Evolutionary conservation across 2,797 vertebrate species (phyloP), one percentile per base, ranked within the genome.

Genomic region (Enteromius anoplus): DNA sequence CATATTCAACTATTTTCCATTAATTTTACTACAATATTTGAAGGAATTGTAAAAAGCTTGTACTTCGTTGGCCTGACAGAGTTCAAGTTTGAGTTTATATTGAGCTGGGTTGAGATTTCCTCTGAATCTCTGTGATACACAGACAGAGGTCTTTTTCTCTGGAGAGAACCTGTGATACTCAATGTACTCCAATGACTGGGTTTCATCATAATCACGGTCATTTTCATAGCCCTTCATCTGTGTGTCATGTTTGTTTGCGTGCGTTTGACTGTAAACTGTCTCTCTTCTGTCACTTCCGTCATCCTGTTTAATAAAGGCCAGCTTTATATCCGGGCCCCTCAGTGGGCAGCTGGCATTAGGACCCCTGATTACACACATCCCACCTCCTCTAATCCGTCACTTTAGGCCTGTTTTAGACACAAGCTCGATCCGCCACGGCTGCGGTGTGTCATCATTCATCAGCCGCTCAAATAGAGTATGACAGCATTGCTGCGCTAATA

Each of bases 321-420:
- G 2, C 80, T 89, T 88, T 88, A 90, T 70, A 78, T 77, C 83
- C 88, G 88, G 86, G 89, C 91, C 90, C 88, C 65, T 78, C 85
- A 87, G 88, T 34, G 82, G 92, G 90, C 92, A 91, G 91, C 89
- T 92, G 92, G 90, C 84, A 85, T 87, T 86, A 89, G 88, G 88
- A 87, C 89, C 88, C 86, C 60, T 6, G 78, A 32, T 84, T 84
- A 66, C 26, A 65, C 77, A 80, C 77, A 64, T 84, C 71, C 70
- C 83, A 78, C 69, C 62, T 80, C 77, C 23, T 84, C 76, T 84
- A 45, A 37, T 73, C 77, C 42, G 37, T 80, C 77, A 66, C 37
- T 84, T 84, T 23, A 49, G 80, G 80, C 80, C 70, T 82, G 26
- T 75, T 82, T 82, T 82, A 82, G 80, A 75, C 69, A 75, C 60